Conservation (phyloP, 2,113 vertebrate genomes). For the Puffinus mauretanicus region DNA sequence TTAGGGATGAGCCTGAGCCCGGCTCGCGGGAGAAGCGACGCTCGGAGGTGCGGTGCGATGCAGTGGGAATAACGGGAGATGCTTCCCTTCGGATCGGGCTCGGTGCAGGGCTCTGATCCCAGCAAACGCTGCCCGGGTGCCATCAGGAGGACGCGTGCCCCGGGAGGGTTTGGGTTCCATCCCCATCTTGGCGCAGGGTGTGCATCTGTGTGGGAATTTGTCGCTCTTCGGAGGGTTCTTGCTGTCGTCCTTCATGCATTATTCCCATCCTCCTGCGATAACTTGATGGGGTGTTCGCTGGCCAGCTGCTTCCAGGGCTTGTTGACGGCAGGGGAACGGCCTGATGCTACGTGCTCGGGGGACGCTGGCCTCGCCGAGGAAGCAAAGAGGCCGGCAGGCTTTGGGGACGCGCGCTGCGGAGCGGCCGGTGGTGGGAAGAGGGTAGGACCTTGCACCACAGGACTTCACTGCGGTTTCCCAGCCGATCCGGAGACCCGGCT, state of each 20-base stretch:
- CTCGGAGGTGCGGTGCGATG: fast-evolving
- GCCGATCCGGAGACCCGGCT: fast-evolving
- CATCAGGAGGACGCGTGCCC: not conserved
- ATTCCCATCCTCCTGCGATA: not conserved
- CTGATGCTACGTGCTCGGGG: fast-evolving
- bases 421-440: not conserved
- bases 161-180: not conserved
- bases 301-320: not conserved
- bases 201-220: not conserved
- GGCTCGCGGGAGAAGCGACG: fast-evolving
- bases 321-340: not conserved
- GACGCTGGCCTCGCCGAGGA: fast-evolving
- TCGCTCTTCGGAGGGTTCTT: not conserved
- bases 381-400: not conserved
- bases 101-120: not conserved
- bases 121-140: not conserved
- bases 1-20: not conserved
- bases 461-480: not conserved
- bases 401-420: not conserved
- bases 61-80: not conserved
- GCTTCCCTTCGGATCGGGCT: not conserved
- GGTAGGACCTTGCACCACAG: not conserved
- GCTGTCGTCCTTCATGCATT: not conserved
- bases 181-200: fast-evolving
- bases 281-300: not conserved